Evolutionary conservation across 2,113 vertebrate genomes (phyloP), one percentile per base, ranked within the genome.

Genomic region (Eurystomus gularis): DNA sequence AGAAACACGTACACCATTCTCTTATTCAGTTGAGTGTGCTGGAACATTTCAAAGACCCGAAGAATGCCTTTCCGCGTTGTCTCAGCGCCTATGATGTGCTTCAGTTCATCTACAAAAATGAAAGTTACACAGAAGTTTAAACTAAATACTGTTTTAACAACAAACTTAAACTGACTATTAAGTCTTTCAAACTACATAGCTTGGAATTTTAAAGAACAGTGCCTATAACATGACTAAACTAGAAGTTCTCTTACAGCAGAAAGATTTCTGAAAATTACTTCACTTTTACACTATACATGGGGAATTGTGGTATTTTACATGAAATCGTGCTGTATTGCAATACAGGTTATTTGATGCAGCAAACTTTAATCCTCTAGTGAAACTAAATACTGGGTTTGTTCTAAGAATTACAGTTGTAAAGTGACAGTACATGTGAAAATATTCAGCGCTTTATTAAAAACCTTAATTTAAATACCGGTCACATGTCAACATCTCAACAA

Each of bases 21-120:
- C 25, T 99, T 99, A 96, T 99, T 99, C 97, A 99, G 98, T 31
- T 99, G 99, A 94, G 99, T 98, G 94, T 99, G 98, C 98, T 99
- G 99, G 97, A 99, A 99, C 99, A 99, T 99, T 97, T 99, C 99
- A 76, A 99, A 99, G 94, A 99, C 99, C 7, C 99, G 99, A 93
- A 99, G 99, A 94, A 99, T 99, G 96, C 99, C 99, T 86, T 99
- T 99, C 58, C 99, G 98, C 1, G 99, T 99, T 64, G 99, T 99
- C 94, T 98, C 98, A n/a, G 98, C 98, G 2, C 98, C 98, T 87
- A 99, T 98, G 94, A 99, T 99, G 96, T 98, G 98, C 95, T 98
- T 99, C 96, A 99, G 94, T 85, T 98, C 98, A 97, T 99, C 98
- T 98, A 96, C 69, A 95, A 78, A 96, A 93, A 94, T 4, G 18